Evolutionary conservation across 2,113 vertebrate genomes (phyloP).

Genomic region (Anguilla rostrata): DNA sequence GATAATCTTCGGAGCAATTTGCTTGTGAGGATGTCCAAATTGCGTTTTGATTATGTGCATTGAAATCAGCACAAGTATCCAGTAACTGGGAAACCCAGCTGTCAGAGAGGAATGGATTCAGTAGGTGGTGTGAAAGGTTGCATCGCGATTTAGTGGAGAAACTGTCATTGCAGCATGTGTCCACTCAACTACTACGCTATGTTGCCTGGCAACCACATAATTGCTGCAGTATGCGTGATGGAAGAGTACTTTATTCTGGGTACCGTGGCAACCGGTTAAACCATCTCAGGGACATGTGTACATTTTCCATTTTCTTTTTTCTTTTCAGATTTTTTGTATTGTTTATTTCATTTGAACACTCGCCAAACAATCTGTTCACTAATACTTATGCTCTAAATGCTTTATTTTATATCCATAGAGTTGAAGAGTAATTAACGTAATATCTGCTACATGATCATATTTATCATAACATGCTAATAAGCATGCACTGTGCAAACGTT

Average conservation of each 20-base stretch:
- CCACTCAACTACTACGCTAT: background rate
- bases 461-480: background rate
- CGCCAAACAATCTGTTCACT: no score
- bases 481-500: background rate
- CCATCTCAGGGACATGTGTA: background rate
- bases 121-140: background rate
- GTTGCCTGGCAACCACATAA: slow-evolving; percentile 10
- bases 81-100: no score
- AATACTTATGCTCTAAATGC: no score
- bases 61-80: background rate
- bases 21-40: no score
- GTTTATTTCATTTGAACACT: no score
- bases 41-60: background rate
- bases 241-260: background rate
- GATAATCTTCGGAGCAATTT: no score
- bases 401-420: no score
- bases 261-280: background rate
- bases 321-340: no score
- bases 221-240: background rate
- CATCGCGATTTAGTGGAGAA: background rate
- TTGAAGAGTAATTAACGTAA: no score
- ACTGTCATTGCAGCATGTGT: background rate
- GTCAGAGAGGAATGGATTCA: background rate
- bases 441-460: background rate
- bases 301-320: background rate